phyloP scores from a whole-genome alignment of 1,140 invertebrate species.

The Leptinotarsa defecta region DNA sequence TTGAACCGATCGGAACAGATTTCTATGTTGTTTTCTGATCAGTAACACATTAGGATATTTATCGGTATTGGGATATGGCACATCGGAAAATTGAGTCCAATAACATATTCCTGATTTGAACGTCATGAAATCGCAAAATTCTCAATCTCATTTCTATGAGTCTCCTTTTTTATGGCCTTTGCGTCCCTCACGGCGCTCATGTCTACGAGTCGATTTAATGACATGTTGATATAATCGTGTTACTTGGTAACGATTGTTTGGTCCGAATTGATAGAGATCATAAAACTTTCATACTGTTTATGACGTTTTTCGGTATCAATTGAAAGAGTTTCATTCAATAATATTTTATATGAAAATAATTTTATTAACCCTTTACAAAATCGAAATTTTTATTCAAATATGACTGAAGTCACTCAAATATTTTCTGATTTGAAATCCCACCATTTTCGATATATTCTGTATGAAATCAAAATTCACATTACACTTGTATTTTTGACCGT shows the following conservation, averaged over 20 bases:
- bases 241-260: neutral
- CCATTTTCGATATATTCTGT: slow-evolving; percentile 68
- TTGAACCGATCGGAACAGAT: no score
- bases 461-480: slow-evolving; percentile 74
- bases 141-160: no score
- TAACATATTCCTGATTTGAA: no score
- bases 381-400: slow-evolving; percentile 36
- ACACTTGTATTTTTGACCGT: slow-evolving; percentile 74
- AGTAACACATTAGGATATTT: no score
- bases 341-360: neutral
- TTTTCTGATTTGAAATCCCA: slow-evolving; percentile 74
- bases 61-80: no score
- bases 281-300: neutral
- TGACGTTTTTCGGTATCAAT: neutral
- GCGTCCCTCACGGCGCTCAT: no score
- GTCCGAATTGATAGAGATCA: neutral
- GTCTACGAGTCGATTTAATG: neutral
- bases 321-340: neutral
- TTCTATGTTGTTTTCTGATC: no score
- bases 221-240: neutral
- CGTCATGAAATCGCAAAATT: no score
- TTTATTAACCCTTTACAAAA: neutral
- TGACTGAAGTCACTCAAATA: slow-evolving; percentile 74
- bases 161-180: no score
- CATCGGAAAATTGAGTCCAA: no score